Percentiles rank a stretch among this genome's conserved stretches.
Evolutionary conservation across 2,888 invertebrate species (phyloP).

Genomic region (Zeuzera pyrina): DNA sequence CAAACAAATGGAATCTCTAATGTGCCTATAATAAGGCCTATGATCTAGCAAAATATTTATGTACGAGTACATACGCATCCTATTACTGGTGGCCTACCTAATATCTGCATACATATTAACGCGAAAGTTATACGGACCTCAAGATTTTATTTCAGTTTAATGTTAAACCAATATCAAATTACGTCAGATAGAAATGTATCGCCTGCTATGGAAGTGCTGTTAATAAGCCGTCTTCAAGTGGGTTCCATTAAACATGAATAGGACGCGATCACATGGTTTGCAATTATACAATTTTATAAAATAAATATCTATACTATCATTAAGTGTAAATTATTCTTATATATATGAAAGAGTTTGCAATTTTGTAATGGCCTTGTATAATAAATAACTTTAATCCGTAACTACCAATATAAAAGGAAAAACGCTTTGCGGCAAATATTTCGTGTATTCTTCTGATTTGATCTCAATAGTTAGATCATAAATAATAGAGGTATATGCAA

Average conservation of each 20-base stretch:
- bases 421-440: background rate
- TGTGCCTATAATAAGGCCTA: conserved; percentile 31
- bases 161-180: conserved; percentile 32
- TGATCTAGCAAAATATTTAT: conserved; percentile 11
- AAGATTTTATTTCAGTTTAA: conserved; percentile 29
- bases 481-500: no score
- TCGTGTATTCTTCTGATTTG: no score
- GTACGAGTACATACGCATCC: conserved; percentile 1
- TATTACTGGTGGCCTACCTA: conserved; percentile 8
- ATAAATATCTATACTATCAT: no score
- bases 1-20: conserved; percentile 29
- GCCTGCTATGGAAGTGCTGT: conserved; percentile 5
- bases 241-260: conserved; percentile 23
- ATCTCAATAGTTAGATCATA: no score
- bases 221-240: conserved; percentile 18
- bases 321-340: no score
- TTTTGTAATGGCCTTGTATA: no score
- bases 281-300: no score
- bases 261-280: no score
- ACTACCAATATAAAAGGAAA: background rate
- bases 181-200: conserved; percentile 25
- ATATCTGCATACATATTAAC: conserved; percentile 28
- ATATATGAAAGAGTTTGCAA: no score
- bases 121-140: conserved; percentile 29
- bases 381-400: no score